Evolutionary conservation across 2,113 vertebrate species (phyloP), one percentile per base, ranked within the genome.

Genomic region (Talpa occidentalis): DNA sequence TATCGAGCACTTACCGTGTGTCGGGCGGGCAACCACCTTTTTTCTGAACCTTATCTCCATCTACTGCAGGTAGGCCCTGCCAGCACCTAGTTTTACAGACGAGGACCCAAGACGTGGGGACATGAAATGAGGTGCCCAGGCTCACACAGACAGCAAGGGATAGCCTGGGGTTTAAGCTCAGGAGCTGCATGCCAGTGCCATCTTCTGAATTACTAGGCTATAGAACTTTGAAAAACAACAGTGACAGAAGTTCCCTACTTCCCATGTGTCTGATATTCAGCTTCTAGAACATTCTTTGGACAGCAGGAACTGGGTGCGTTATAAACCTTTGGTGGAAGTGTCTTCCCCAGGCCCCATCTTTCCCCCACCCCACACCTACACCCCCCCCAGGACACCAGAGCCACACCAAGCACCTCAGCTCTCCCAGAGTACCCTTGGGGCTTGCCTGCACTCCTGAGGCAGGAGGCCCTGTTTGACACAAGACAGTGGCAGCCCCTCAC

Each of bases 371-470:
- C 52, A 15, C 52, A 78, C 35, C 22, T 17, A 2, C 0, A 15
- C 6, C 37, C 7, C 7, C 1, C 35, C n/a, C 0, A 1, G 88
- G 88, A 44, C 26, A 12, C 66, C 32, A 4, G 6, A 59, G n/a
- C 44, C 37, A 3, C 26, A 4, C 35, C 37, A 40, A 47, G 49
- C 44, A 12, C 56, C 15, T 60, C 73, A 2, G 60, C 12, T 62
- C 40, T 52, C 47, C 40, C 88, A 47, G 19, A 66, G 8, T 52
- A 21, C 21, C 21, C 19, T 54, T 56, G 54, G 26, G 49, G 17
- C 11, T 10, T 17, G 3, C 5, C 0, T 16, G 9, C 1, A 3
- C 5, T 47, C 66, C 37, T 74, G 9, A n/a, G n/a, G n/a, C n/a
- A n/a, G n/a, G n/a, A 35, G 40, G 88, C 49, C 21, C 66, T 21